phyloP scores from a whole-genome alignment of 2,888 invertebrate genomes.

The Euproctis similis region DNA sequence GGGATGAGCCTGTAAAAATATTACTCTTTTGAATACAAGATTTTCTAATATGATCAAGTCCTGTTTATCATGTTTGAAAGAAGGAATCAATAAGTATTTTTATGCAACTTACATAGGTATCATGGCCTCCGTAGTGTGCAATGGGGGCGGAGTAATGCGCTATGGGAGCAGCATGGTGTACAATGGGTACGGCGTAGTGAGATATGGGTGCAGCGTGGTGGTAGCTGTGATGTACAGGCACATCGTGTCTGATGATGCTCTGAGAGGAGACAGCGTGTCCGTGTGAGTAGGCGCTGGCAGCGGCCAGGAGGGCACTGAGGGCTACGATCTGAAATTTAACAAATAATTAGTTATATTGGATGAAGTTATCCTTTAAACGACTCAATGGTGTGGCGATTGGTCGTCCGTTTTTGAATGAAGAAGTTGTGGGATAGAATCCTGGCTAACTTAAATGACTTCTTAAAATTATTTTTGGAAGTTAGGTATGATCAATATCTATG shows the following conservation, averaged over 20 bases:
- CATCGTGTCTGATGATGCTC: conserved; percentile 9
- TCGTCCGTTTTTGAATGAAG: not conserved
- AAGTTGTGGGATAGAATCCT: not conserved
- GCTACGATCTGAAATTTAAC: conserved; percentile 7
- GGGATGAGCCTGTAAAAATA: conserved; percentile 41
- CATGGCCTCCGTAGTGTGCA: conserved; percentile 1
- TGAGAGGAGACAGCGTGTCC: conserved; percentile 42
- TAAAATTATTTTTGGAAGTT: too few relatives aligned
- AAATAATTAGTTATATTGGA: too few relatives aligned
- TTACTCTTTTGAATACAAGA: too few relatives aligned
- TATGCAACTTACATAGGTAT: not conserved
- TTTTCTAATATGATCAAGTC: too few relatives aligned
- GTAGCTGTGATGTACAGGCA: not conserved
- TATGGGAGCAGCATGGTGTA: conserved; percentile 9
- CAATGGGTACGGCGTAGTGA: conserved; percentile 19
- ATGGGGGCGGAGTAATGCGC: conserved; percentile 19
- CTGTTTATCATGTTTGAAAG: too few relatives aligned
- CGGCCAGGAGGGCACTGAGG: conserved; percentile 28
- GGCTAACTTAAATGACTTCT: too few relatives aligned
- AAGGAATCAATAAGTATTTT: too few relatives aligned
- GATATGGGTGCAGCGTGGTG: conserved; percentile 13
- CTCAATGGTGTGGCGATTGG: not conserved
- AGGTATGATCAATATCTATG: too few relatives aligned
- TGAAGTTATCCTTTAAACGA: not conserved
- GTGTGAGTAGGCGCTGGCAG: conserved; percentile 35